Conservation (phyloP, 1,140 invertebrate species). For the Radopholus similis region DNA sequence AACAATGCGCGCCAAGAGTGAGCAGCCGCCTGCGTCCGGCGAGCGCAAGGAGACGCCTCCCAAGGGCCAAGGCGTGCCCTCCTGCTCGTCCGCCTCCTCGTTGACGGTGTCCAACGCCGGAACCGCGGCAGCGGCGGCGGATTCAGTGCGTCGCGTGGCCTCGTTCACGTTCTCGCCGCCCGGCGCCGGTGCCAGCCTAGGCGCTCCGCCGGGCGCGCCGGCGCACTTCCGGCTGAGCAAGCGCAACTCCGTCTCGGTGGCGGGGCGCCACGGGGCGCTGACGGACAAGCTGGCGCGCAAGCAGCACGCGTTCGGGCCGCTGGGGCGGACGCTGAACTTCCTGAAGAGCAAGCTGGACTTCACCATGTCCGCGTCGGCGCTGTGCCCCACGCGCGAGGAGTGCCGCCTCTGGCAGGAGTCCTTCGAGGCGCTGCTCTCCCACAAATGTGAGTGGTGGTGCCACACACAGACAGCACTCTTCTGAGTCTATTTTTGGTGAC, state of each 20-base stretch:
- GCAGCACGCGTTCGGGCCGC: neutral
- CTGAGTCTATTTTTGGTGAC: no score
- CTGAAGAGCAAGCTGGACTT: conserved; percentile 35
- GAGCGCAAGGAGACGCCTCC: no score
- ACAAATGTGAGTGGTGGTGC: no score
- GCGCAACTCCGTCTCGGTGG: neutral
- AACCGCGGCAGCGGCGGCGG: neutral
- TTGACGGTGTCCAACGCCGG: no score
- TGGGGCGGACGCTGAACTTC: conserved; percentile 18
- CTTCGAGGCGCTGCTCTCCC: conserved; percentile 34
- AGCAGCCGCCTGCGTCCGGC: neutral
- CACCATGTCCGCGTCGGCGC: conserved; percentile 35
- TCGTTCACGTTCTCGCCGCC: conserved; percentile 22
- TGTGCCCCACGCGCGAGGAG: conserved; percentile 41
- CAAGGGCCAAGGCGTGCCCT: no score
- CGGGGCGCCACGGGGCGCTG: neutral
- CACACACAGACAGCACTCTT: no score
- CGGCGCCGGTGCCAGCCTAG: no score
- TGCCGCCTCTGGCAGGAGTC: conserved; percentile 42
- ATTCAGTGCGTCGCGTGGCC: conserved; percentile 19
- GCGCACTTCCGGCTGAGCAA: neutral
- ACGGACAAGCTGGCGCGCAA: neutral
- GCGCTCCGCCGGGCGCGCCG: neutral
- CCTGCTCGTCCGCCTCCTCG: no score
- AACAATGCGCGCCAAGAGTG: neutral